Evolutionary conservation across 2,113 vertebrate genomes (phyloP).

Genomic region (Psilopsiagon aurifrons): DNA sequence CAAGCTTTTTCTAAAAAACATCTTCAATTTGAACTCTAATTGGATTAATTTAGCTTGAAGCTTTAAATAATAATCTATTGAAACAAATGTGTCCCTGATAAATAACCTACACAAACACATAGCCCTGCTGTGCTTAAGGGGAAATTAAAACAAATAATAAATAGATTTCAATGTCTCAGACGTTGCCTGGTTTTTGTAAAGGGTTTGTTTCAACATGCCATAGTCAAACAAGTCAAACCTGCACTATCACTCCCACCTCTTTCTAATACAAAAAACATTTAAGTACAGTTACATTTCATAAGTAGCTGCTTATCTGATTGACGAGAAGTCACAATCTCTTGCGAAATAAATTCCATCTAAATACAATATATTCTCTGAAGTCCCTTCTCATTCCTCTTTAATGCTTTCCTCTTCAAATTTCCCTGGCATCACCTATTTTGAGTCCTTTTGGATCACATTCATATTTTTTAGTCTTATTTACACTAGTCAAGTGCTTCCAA

Average conservation of each 20-base stretch:
- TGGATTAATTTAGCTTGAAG: background rate
- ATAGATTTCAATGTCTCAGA: background rate
- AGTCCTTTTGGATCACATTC: background rate
- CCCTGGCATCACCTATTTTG: background rate
- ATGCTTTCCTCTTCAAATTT: background rate
- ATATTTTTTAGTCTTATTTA: background rate
- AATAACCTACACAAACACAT: background rate
- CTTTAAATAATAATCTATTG: background rate
- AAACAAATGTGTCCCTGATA: background rate
- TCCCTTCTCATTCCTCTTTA: background rate
- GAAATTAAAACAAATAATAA: background rate
- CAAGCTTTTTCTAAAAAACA: background rate
- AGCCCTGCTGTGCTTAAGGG: background rate
- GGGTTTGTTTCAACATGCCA: background rate
- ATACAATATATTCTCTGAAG: background rate
- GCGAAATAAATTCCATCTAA: background rate
- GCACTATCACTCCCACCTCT: background rate
- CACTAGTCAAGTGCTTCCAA: background rate
- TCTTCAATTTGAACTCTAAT: background rate
- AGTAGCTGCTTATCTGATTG: background rate
- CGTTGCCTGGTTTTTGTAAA: background rate
- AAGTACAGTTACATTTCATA: background rate
- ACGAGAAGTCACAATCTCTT: background rate
- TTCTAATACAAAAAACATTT: background rate
- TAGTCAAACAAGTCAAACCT: background rate